Percentiles rank a stretch among this genome's conserved stretches.
Evolutionary conservation across 2,113 vertebrate species (phyloP).

Genomic region (Lethenteron reissneri): DNA sequence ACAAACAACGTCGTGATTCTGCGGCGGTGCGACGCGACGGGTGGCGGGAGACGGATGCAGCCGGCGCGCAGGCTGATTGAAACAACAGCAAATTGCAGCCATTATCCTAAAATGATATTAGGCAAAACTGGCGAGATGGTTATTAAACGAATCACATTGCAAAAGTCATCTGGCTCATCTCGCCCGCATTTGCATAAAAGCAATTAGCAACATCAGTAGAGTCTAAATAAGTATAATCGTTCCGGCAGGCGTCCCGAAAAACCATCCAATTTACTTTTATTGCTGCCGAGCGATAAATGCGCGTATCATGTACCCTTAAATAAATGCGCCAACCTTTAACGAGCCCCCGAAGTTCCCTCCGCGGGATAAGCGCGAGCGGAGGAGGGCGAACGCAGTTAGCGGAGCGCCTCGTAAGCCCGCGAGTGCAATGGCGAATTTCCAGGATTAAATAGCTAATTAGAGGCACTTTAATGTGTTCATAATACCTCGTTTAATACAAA

Average conservation of each 20-base stretch:
- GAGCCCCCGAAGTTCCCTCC: not conserved
- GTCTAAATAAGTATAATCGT: not conserved
- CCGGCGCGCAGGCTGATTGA: no score
- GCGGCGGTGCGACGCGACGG: no score
- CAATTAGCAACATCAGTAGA: no score
- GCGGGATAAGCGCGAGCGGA: not conserved
- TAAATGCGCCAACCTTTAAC: slow-evolving; percentile 5
- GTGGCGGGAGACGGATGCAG: no score
- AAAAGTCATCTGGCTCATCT: no score
- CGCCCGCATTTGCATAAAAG: no score
- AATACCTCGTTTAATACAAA: slow-evolving; percentile 6
- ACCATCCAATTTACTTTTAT: slow-evolving; percentile 4
- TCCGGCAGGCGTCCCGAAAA: not conserved
- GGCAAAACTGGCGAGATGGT: no score
- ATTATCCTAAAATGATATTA: no score
- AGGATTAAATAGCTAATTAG: slow-evolving; percentile 7
- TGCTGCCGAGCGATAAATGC: slow-evolving; percentile 1
- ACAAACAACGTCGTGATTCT: no score
- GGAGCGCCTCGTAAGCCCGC: slow-evolving; percentile 1
- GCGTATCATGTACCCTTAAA: not conserved
- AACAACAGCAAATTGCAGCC: no score
- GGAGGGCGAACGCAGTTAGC: not conserved
- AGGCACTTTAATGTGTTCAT: slow-evolving; percentile 6
- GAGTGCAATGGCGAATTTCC: slow-evolving; percentile 5
- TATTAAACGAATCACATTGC: no score